These are phyloP conservation scores for Agelastica alni DNA, from an alignment of 2,888 invertebrate species.

Conservation along the genomic window DNA sequence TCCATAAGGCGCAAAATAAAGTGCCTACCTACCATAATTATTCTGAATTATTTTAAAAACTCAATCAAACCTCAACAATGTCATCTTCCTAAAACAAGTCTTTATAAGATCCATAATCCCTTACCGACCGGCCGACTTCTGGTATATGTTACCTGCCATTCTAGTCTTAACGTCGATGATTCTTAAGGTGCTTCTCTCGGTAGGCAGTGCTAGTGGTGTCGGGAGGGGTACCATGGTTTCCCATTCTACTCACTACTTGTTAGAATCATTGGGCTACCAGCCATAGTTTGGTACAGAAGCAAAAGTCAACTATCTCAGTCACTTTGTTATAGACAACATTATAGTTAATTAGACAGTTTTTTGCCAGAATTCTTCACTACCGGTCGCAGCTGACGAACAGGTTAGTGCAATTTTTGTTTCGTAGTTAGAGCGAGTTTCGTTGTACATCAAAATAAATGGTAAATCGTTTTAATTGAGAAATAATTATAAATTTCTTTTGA, in stretches of 20 bases:
- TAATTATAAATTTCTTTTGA: too few relatives aligned
- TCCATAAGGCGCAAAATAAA: slow-evolving; percentile 24
- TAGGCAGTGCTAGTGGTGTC: slow-evolving; percentile 45
- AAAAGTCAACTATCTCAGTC: slow-evolving; percentile 44
- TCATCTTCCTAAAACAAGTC: slow-evolving; percentile 26
- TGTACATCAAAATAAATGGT: too few relatives aligned
- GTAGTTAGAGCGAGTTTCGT: neutral
- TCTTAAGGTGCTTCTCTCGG: slow-evolving; percentile 48
- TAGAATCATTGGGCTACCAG: slow-evolving; percentile 57
- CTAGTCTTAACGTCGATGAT: slow-evolving; percentile 47
- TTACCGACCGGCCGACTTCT: slow-evolving; percentile 46
- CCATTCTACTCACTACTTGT: slow-evolving; percentile 56
- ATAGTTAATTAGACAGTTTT: slow-evolving; percentile 20
- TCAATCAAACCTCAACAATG: slow-evolving; percentile 44
- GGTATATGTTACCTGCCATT: slow-evolving; percentile 47
- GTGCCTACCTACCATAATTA: slow-evolving; percentile 31
- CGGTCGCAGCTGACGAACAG: slow-evolving; percentile 12
- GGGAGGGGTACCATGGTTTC: slow-evolving; percentile 51
- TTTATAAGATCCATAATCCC: slow-evolving; percentile 42
- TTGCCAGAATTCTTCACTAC: slow-evolving; percentile 4
- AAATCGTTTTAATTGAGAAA: too few relatives aligned
- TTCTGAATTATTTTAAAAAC: slow-evolving; percentile 46
- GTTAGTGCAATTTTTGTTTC: slow-evolving; percentile 24
- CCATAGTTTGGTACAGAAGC: slow-evolving; percentile 57
- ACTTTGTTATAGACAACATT: slow-evolving; percentile 22